Percentiles rank a stretch among this genome's conserved stretches.
Conservation (phyloP, 2,113 vertebrate species). For the Coryphaenoides rupestris region DNA sequence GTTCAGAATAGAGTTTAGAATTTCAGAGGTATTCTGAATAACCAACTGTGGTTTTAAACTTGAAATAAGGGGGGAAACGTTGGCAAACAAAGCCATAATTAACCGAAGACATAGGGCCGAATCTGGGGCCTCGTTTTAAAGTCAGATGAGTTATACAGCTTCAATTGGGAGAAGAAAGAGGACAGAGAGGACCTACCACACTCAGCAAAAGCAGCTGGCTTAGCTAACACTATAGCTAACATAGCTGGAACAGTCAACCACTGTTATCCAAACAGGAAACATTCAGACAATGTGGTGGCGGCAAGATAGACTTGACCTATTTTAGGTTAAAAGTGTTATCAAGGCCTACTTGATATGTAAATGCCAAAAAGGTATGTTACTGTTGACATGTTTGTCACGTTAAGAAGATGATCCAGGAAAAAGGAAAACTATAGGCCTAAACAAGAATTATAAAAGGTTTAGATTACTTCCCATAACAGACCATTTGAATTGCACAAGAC, state of each 20-base stretch:
- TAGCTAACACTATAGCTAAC: too few species aligned
- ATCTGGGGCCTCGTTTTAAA: not conserved
- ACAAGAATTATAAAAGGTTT: too few species aligned
- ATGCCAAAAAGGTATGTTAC: not conserved
- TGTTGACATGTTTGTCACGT: too few species aligned
- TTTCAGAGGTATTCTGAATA: not conserved
- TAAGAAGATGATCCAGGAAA: too few species aligned
- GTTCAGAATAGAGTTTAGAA: not conserved
- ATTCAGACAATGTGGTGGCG: not conserved
- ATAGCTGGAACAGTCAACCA: not conserved
- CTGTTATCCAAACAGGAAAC: not conserved
- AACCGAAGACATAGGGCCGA: not conserved
- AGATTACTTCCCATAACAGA: too few species aligned
- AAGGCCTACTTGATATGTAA: too few species aligned
- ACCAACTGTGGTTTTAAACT: not conserved
- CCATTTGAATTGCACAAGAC: too few species aligned
- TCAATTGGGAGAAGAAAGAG: too few species aligned
- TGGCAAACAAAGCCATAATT: conserved; percentile 1
- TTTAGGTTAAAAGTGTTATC: too few species aligned
- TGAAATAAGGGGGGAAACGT: not conserved
- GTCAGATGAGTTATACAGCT: not conserved
- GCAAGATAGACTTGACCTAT: conserved; percentile 1
- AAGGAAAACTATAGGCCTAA: too few species aligned
- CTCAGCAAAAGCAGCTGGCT: too few species aligned
- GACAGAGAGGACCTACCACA: too few species aligned